A percentile compares a stretch with the other conserved stretches of the same genome.
Evolutionary conservation across 2,888 invertebrate genomes (phyloP).

Genomic region (Gisinianus flammeolus): DNA sequence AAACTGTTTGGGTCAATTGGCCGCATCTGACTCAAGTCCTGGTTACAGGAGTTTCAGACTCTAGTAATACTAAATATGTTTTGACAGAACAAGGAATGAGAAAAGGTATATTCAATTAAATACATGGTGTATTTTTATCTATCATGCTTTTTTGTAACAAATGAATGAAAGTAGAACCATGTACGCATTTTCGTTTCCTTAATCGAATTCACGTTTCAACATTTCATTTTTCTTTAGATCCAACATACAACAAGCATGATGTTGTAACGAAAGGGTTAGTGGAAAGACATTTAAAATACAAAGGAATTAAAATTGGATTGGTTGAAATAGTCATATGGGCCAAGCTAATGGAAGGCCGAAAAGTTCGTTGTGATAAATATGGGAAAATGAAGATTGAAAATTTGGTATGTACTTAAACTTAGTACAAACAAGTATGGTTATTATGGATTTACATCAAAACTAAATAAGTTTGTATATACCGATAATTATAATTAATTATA

Average conservation of each 20-base stretch:
- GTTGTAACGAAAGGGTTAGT: constrained; percentile 46
- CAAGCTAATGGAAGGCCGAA: constrained; percentile 73
- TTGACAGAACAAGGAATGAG: constrained; percentile 8
- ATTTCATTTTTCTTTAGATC: constrained; percentile 40
- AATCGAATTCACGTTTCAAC: too few species aligned
- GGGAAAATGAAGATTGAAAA: constrained; percentile 72
- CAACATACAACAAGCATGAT: constrained; percentile 44
- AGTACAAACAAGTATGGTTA: background rate
- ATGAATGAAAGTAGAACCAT: too few species aligned
- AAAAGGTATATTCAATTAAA: constrained; percentile 37
- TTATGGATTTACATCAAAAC: background rate
- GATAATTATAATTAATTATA: background rate
- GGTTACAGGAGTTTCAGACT: constrained; percentile 49
- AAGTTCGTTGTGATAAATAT: constrained; percentile 67
- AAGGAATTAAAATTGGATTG: constrained; percentile 79
- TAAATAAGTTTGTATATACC: background rate
- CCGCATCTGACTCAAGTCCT: constrained; percentile 73
- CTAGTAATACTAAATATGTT: constrained; percentile 32
- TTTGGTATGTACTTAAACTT: constrained; percentile 60
- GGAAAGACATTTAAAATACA: constrained; percentile 67
- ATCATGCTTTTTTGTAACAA: background rate
- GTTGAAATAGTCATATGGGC: constrained; percentile 71
- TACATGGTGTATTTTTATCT: background rate
- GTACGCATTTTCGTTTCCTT: too few species aligned
- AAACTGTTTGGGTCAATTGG: constrained; percentile 83